These are phyloP conservation scores for Sinocyclocheilus anshuiensis DNA, from an alignment of 2,113 vertebrate genomes.

Conservation along the genomic window DNA sequence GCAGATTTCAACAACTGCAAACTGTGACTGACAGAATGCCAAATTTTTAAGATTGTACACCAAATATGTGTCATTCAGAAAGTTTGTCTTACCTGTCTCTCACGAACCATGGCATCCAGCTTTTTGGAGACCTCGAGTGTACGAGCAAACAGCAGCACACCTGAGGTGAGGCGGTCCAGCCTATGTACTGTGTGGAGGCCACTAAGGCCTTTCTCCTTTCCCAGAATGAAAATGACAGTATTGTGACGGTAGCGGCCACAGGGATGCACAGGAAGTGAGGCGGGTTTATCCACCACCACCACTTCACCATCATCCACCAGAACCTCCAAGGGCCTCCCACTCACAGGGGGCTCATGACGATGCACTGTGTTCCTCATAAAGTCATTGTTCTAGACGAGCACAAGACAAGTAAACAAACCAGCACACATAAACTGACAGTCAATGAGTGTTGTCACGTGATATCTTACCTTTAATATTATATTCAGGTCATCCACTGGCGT, in stretches of 20 bases:
- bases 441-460: background rate
- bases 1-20: background rate
- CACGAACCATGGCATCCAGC: constrained; percentile 91
- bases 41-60: background rate
- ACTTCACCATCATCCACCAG: constrained; percentile 85
- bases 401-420: background rate
- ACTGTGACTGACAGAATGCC: background rate
- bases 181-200: constrained; percentile 92
- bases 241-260: constrained; percentile 96
- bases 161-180: constrained; percentile 92
- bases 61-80: background rate
- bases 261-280: constrained; percentile 94
- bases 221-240: constrained; percentile 95
- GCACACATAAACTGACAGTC: background rate
- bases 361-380: constrained; percentile 90
- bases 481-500: constrained; percentile 81
- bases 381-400: constrained; percentile 85
- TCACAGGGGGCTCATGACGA: constrained; percentile 94
- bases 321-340: constrained; percentile 78
- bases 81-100: constrained; percentile 82
- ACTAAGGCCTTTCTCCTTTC: constrained; percentile 87
- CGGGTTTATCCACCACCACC: constrained; percentile 93
- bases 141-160: constrained; percentile 94
- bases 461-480: constrained; percentile 86
- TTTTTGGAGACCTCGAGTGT: constrained; percentile 84